phyloP scores from a whole-genome alignment of 2,113 vertebrate genomes.

The Rhizomys pruinosus region DNA sequence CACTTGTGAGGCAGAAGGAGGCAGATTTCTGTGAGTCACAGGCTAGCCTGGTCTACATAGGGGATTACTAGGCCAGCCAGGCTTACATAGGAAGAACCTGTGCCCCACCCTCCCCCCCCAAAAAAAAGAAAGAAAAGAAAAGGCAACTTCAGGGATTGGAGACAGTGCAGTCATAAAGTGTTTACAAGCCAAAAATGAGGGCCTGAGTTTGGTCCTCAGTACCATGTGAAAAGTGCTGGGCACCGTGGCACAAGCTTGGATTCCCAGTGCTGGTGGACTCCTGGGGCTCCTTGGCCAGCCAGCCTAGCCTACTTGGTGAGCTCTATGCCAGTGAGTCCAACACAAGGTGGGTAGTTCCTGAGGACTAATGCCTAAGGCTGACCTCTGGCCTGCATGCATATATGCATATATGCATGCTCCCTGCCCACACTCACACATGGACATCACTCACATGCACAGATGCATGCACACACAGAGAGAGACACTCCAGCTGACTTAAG shows the following conservation, averaged over 20 bases:
- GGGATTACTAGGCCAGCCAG: background rate
- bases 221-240: background rate
- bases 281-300: background rate
- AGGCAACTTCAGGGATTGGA: background rate
- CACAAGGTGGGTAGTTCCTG: background rate
- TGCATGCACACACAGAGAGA: background rate
- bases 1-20: too few relatives aligned
- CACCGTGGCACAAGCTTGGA: background rate
- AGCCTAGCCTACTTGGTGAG: background rate
- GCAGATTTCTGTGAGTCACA: background rate
- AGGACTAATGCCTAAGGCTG: background rate
- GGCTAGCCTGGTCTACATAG: too few relatives aligned
- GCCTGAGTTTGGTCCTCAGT: background rate
- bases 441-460: background rate
- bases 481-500: too few relatives aligned
- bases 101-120: too few relatives aligned
- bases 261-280: too few relatives aligned
- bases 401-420: background rate
- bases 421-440: too few relatives aligned
- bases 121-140: background rate
- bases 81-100: background rate
- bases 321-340: background rate
- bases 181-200: background rate
- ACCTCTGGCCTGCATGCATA: background rate
- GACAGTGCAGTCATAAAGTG: background rate